These are phyloP conservation scores for Ochropleura leucogaster DNA, from an alignment of 2,888 invertebrate species.

Conservation along the genomic window DNA sequence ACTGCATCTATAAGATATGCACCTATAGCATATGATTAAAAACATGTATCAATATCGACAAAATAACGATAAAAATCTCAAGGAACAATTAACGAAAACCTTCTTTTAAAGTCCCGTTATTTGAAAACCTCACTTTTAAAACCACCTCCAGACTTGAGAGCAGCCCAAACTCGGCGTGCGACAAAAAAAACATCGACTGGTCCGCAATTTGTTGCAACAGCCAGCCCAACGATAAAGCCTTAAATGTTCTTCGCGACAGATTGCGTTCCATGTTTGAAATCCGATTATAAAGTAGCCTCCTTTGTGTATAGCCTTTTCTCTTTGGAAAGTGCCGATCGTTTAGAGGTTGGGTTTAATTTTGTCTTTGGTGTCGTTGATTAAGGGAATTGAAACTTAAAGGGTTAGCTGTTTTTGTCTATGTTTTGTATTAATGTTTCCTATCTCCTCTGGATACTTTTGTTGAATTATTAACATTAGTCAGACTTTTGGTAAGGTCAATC, in stretches of 20 bases:
- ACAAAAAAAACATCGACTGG: constrained; percentile 64
- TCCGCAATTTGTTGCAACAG: constrained; percentile 68
- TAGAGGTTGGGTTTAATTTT: constrained; percentile 54
- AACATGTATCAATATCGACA: background rate
- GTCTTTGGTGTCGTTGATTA: constrained; percentile 22
- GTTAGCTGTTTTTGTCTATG: background rate
- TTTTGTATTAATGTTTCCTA: background rate
- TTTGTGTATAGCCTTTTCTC: constrained; percentile 60
- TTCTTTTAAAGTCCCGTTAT: constrained; percentile 58
- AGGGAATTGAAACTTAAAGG: background rate
- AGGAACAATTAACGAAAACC: constrained; percentile 43
- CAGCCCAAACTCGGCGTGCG: constrained; percentile 61
- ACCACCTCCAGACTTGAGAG: constrained; percentile 56
- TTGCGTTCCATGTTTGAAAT: constrained; percentile 69
- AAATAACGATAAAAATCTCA: background rate
- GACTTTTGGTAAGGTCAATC: background rate
- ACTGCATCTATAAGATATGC: background rate
- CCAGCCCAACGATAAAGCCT: constrained; percentile 69
- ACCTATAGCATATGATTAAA: background rate
- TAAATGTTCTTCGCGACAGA: constrained; percentile 69
- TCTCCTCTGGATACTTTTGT: background rate
- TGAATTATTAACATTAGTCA: background rate
- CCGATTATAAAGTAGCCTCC: constrained; percentile 67
- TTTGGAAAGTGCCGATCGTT: constrained; percentile 43
- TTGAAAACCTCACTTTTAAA: constrained; percentile 61